Evolutionary conservation across 2,888 invertebrate genomes (phyloP), one percentile per base, ranked within the genome.

Genomic region (Hypercompe scribonia): DNA sequence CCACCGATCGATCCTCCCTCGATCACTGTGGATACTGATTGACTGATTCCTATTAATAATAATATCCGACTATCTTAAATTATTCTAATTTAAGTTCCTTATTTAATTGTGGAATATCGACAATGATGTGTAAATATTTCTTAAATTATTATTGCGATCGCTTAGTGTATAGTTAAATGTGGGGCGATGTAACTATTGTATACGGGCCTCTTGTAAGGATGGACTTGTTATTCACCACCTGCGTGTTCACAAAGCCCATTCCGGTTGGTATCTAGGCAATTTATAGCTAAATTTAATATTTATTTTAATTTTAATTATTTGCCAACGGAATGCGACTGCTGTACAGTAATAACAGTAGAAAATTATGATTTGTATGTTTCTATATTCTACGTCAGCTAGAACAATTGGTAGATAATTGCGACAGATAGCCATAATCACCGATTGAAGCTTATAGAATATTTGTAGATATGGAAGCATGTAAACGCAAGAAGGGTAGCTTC

Each of bases 171-270:
- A 90, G 89, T 87, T 93, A 91, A 87, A 89, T 87, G 87, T 88
- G 88, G 91, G 93, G 91, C 91, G 86, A 84, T 87, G 88, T 88
- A 88, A 88, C 85, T 84, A 85, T 77, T 83, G 86, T 84, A 84
- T 86, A 87, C 86, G 85, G 93, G 91, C 93, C 92, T 89, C 86
- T 86, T 90, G 91, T 92, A 91, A 91, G 91, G 90, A 93, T 92
- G 94, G 93, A 94, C 90, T 93, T 93, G 92, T 94, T 92, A 94
- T 91, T 93, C 90, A 93, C 95, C 95, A 95, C 95, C 95, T 92
- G 95, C 94, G 95, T 95, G 95, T 95, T 95, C 95, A 95, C 94
- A 79, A 91, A 94, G 93, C 91, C 91, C 94, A 91, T 95, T 95
- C 95, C 94, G 84, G 89, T 93, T 93, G 95, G 95, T 93, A 90